A percentile compares a stretch with the other conserved stretches of the same genome.
phyloP scores from a whole-genome alignment of 2,888 invertebrate species.

The Cyclophora albipunctata region DNA sequence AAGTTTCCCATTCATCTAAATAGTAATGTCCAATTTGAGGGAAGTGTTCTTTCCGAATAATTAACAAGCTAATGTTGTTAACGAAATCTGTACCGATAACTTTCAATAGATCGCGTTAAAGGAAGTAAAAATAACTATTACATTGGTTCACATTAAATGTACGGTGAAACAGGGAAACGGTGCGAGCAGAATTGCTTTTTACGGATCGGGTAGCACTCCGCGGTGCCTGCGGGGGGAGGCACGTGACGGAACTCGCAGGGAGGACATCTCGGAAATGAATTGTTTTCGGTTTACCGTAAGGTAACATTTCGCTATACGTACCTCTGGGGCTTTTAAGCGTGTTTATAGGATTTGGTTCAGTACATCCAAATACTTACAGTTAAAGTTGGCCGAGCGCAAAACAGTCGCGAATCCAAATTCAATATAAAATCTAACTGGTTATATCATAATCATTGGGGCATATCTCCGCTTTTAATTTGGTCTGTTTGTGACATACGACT shows the following conservation, averaged over 20 bases:
- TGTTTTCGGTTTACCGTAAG: slow-evolving; percentile 60
- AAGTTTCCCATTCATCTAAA: too few species aligned
- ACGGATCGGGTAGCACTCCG: slow-evolving; percentile 65
- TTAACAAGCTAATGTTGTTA: too few species aligned
- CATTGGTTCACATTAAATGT: slow-evolving; percentile 62
- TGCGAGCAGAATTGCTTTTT: slow-evolving; percentile 67
- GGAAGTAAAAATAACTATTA: slow-evolving; percentile 45
- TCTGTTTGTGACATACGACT: slow-evolving; percentile 27
- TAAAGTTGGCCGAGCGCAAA: slow-evolving; percentile 15
- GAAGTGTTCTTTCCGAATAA: background rate
- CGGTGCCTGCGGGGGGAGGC: slow-evolving; percentile 34
- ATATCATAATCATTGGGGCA: slow-evolving; percentile 6
- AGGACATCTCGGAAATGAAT: slow-evolving; percentile 50
- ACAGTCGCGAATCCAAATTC: slow-evolving; percentile 12
- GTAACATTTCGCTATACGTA: slow-evolving; percentile 60
- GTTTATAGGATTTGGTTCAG: slow-evolving; percentile 44
- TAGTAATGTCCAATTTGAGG: too few species aligned
- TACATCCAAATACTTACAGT: slow-evolving; percentile 9
- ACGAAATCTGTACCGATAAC: background rate
- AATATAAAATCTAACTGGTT: slow-evolving; percentile 19
- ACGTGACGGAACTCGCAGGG: slow-evolving; percentile 22
- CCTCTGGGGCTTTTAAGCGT: slow-evolving; percentile 58
- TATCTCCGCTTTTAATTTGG: slow-evolving; percentile 8
- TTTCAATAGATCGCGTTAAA: slow-evolving; percentile 23
- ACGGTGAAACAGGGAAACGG: slow-evolving; percentile 65